Percentiles rank a stretch among this genome's conserved stretches.
Evolutionary conservation across 1,140 invertebrate species (phyloP).

Genomic region (Aphaenogaster ashmeadi): DNA sequence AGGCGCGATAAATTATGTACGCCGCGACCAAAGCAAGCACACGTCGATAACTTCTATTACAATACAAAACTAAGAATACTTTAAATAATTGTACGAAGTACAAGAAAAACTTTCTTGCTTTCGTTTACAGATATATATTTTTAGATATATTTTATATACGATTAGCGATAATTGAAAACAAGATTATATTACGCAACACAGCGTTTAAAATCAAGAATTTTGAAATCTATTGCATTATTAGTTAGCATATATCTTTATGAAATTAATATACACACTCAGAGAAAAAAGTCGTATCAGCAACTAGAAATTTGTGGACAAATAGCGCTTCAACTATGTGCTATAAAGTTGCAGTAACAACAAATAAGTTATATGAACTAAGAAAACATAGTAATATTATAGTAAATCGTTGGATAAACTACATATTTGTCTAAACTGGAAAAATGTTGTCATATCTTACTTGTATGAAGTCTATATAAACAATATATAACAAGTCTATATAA

Average conservation of each 20-base stretch:
- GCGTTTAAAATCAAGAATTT: not conserved
- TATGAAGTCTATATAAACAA: no score
- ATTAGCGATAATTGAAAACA: not conserved
- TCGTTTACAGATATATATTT: not conserved
- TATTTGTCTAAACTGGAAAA: no score
- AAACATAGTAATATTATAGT: no score
- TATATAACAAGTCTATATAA: no score
- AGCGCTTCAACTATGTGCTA: no score
- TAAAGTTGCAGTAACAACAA: no score
- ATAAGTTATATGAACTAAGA: no score
- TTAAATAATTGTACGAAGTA: not conserved
- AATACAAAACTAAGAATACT: slow-evolving; percentile 21
- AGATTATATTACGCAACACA: not conserved
- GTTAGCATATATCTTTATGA: not conserved
- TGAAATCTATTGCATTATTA: not conserved
- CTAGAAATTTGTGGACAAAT: no score
- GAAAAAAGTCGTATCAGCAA: no score
- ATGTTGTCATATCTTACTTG: no score
- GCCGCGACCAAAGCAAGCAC: not conserved
- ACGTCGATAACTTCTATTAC: not conserved
- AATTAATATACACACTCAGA: no score
- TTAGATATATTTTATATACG: not conserved
- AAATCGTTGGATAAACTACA: no score
- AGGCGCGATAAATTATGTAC: slow-evolving; percentile 1
- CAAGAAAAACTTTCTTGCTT: not conserved